A percentile compares a stretch with the other conserved stretches of the same genome.
Evolutionary conservation across 37 sponge, comb jelly and placozoan species (phyloP).

Genomic region (Chondrilla cf. caribensis): DNA sequence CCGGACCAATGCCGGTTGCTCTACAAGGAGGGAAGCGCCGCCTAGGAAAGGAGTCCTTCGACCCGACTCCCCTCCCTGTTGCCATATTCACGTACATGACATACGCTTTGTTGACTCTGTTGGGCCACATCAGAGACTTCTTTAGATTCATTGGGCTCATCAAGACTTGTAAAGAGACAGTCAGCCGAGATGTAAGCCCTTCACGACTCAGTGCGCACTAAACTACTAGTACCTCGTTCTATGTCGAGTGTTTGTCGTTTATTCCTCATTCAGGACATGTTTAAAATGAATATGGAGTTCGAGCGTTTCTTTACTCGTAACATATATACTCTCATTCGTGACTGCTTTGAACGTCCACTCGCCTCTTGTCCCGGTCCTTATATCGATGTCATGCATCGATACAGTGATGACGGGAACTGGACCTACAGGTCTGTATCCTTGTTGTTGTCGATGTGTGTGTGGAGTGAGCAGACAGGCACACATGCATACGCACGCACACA

Average conservation of each 20-base stretch:
- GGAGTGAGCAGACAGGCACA: too few species aligned
- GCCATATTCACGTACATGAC: constrained; percentile 77
- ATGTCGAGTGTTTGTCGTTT: too few species aligned
- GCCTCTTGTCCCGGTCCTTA: constrained; percentile 76
- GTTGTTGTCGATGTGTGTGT: neutral
- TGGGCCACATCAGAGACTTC: constrained; percentile 72
- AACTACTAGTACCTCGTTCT: too few species aligned
- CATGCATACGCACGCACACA: too few species aligned
- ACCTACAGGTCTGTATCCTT: constrained; percentile 66
- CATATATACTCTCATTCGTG: constrained; percentile 69
- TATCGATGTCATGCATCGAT: constrained; percentile 83
- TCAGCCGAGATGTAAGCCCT: constrained; percentile 36
- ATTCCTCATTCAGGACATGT: constrained; percentile 47
- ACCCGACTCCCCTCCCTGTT: constrained; percentile 35
- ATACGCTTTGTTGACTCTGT: constrained; percentile 54
- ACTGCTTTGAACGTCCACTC: constrained; percentile 90
- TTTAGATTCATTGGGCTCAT: constrained; percentile 48
- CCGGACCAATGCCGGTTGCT: neutral
- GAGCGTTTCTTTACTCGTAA: constrained; percentile 83
- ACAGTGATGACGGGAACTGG: constrained; percentile 79
- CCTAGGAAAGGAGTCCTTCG: constrained; percentile 46
- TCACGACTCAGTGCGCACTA: too few species aligned
- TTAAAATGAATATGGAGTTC: constrained; percentile 70
- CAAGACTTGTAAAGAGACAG: constrained; percentile 7
- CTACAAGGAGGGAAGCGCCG: neutral